Percentiles rank a stretch among this genome's conserved stretches.
Evolutionary conservation across 1,140 invertebrate genomes (phyloP).

Genomic region (Acyrthosiphon pisum): DNA sequence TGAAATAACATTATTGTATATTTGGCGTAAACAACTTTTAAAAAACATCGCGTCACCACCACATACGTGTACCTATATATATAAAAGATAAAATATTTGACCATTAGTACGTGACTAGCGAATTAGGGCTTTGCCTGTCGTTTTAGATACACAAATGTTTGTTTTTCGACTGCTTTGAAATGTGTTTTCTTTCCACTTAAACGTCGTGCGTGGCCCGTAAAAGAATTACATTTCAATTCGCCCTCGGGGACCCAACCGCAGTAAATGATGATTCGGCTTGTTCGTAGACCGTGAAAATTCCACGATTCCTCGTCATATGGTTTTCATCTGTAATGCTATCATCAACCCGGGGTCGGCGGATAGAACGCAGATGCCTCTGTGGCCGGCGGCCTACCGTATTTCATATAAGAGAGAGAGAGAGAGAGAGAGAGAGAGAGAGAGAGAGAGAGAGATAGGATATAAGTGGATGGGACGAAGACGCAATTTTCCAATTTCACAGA

Average conservation of each 20-base stretch:
- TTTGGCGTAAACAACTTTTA: background rate
- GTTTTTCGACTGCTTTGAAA: slow-evolving; percentile 3
- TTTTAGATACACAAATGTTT: slow-evolving; percentile 24
- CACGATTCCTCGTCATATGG: slow-evolving; percentile 51
- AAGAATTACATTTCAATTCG: slow-evolving; percentile 45
- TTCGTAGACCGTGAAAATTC: slow-evolving; percentile 47
- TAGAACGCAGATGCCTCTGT: slow-evolving; percentile 34
- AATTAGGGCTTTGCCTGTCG: background rate
- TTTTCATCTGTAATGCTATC: slow-evolving; percentile 44
- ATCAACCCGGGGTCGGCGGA: background rate
- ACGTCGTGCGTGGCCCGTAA: slow-evolving; percentile 23
- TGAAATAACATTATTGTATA: background rate
- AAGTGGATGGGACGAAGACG: background rate
- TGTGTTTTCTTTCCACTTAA: slow-evolving; percentile 27
- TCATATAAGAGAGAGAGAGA: background rate
- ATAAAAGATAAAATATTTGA: background rate
- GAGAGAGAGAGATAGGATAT: background rate
- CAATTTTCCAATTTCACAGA: slow-evolving; percentile 54
- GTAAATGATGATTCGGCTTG: slow-evolving; percentile 46
- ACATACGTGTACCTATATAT: too few relatives aligned
- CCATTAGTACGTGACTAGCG: background rate
- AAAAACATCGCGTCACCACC: background rate
- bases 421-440: background rate
- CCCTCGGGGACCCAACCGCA: background rate
- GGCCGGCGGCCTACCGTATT: background rate